Conservation (phyloP, 2,888 invertebrate species). For the Pasiphila rectangulata region DNA sequence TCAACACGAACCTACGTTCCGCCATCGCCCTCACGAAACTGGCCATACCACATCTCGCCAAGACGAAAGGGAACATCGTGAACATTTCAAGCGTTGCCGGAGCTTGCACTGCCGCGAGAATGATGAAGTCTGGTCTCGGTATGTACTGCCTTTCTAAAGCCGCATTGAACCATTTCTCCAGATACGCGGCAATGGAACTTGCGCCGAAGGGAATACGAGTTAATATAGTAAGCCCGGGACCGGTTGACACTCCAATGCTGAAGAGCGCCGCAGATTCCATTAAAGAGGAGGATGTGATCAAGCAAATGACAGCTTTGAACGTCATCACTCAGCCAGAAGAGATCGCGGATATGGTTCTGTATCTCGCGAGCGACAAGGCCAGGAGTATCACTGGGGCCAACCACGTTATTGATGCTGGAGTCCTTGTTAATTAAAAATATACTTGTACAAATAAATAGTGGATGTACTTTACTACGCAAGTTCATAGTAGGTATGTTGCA, state of each 20-base stretch:
- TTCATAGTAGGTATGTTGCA: too few relatives aligned
- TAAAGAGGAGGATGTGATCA: slow-evolving; percentile 7
- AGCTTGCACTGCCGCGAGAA: neutral
- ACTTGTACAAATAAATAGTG: too few relatives aligned
- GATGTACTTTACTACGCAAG: too few relatives aligned
- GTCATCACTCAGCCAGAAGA: slow-evolving; percentile 32
- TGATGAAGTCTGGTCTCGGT: slow-evolving; percentile 3
- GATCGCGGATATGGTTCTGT: slow-evolving; percentile 43
- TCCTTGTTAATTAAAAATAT: slow-evolving; percentile 1
- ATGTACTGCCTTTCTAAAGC: slow-evolving; percentile 86
- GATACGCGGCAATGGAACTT: slow-evolving; percentile 84
- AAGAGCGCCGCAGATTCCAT: slow-evolving; percentile 39
- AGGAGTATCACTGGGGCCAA: slow-evolving; percentile 34
- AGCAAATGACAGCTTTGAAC: slow-evolving; percentile 16
- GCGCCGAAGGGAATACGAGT: slow-evolving; percentile 81
- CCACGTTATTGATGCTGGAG: slow-evolving; percentile 35
- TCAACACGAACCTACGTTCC: slow-evolving; percentile 34
- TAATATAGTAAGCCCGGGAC: slow-evolving; percentile 88
- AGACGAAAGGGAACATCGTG: slow-evolving; percentile 40
- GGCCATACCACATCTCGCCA: slow-evolving; percentile 30
- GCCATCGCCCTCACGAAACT: slow-evolving; percentile 26
- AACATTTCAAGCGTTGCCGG: slow-evolving; percentile 30
- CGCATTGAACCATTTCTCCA: slow-evolving; percentile 86
- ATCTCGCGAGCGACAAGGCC: slow-evolving; percentile 43
- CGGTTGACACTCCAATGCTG: slow-evolving; percentile 68